Evolutionary conservation across 2,113 vertebrate species (phyloP), one percentile per base, ranked within the genome.

Genomic region (Kryptolebias marmoratus): DNA sequence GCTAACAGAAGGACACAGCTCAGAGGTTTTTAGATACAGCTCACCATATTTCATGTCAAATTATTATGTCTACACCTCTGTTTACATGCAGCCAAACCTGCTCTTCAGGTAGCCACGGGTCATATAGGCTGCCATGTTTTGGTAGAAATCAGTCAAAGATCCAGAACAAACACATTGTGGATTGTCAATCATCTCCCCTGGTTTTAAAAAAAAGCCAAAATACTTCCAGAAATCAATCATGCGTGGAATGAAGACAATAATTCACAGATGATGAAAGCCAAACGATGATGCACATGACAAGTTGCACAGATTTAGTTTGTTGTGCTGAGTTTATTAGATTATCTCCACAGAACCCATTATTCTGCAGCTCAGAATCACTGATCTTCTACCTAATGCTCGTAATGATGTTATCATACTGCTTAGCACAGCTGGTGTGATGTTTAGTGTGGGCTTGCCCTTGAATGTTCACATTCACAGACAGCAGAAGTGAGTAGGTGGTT

Each of bases 391-490:
- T 54, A 64, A 75, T 57, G 75, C 68, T 77, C n/a, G 68, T 71
- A 55, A 69, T 55, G 75, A 63, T 68, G 60, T 63, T 62, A 71
- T 66, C 53, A 53, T 55, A 13, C 31, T 61, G 79, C 71, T 42
- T 15, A 75, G 63, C 73, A 80, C 78, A 79, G 74, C 76, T 87
- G 80, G 63, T 70, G 79, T 59, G 67, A 77, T 69, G 70, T 73
- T 81, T 71, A 56, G 71, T 73, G 81, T 73, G 39, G 70, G 81
- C 49, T 80, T 36, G 54, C 72, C 73, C 66, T 77, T 54, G 63
- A 80, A 75, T 54, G 59, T 69, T 82, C 68, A 64, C 70, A 73
- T 75, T 76, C 49, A 47, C 71, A 39, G 49, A 54, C 32, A 67
- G 55, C 67, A 61, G 71, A 64, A 76, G 76, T 57, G 71, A 81